Evolutionary conservation across 92 coral and sea anemone species (phyloP), one percentile per base, ranked within the genome.

Genomic region (Isaurus tuberculatus): DNA sequence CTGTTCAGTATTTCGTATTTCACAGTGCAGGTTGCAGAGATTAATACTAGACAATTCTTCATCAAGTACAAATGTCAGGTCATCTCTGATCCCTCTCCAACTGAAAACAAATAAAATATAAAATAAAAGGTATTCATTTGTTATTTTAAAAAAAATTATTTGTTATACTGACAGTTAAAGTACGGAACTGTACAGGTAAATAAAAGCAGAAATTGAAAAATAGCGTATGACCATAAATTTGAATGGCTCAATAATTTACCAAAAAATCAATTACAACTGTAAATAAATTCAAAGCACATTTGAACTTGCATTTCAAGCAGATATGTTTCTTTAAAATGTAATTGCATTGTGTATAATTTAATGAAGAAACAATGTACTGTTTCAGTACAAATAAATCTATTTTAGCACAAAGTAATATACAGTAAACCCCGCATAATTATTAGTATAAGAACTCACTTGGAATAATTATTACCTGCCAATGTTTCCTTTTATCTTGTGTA

Each of bases 11-110:
- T 87, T 83, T 14, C 88, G 15, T 30, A 87, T 75, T 49, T 83
- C 84, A 36, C 91, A 87, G 36, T 87, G 91, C 67, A 67, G 72
- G 23, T 80, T 86, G 67, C 87, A 81, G 16, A 87, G 90, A 83
- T 81, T 81, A 27, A 81, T 81, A 10, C 30, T 55, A 34, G 87
- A 70, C 40, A 87, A 27, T 6, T 81, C 90, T 60, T 87, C 90
- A 7, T 87, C 90, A 17, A 87, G 67, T 0, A 87, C 75, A 34
- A 73, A 72, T 53, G 63, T 66, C 29, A 84, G 37, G 73, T 89
- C 89, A 71, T 84, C 85, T 72, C 83, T 48, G 26, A 85, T 72
- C 19, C 89, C 85, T 70, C 37, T 84, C 85, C 89, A 89, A 43
- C 86, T 88, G 64, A 51, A 49, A 37, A 44, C 53, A 46, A 51